A percentile compares a stretch with the other conserved stretches of the same genome.
Conservation (phyloP, 2,888 invertebrate species). For the Aleiodes testaceus region DNA sequence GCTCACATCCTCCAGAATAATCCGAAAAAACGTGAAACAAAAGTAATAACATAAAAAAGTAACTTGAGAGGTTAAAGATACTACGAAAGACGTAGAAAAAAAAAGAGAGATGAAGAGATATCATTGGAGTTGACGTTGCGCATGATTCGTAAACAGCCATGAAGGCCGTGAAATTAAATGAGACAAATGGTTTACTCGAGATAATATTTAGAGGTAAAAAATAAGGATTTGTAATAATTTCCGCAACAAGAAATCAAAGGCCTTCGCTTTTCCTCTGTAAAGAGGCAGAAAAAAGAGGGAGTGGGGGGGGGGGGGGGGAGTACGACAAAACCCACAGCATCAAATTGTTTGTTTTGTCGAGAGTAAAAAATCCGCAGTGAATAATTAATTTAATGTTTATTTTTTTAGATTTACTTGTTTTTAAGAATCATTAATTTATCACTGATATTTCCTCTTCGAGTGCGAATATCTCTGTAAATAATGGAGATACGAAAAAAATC, state of each 20-base stretch:
- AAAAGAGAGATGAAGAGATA: neutral
- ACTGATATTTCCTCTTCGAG: no score
- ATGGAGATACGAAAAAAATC: no score
- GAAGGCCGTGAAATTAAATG: conserved; percentile 28
- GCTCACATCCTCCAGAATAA: no score
- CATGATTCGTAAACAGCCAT: conserved; percentile 22
- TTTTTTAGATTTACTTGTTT: neutral
- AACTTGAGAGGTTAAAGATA: neutral
- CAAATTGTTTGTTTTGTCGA: no score
- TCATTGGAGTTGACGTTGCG: neutral
- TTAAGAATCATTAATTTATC: neutral
- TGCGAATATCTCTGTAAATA: no score
- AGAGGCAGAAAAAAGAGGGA: no score
- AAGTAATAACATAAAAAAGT: conserved; percentile 1
- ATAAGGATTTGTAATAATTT: conserved; percentile 13
- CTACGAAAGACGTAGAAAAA: neutral
- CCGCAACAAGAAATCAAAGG: no score
- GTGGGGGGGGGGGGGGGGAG: no score
- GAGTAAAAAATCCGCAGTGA: no score
- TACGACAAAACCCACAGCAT: no score
- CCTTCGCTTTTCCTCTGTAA: no score
- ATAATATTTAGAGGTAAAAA: conserved; percentile 1
- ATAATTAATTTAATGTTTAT: conserved; percentile 24
- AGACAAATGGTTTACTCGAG: neutral
- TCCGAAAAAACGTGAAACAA: no score